A percentile compares a stretch with the other conserved stretches of the same genome.
These are phyloP conservation scores for Martes martes DNA, from an alignment of 2,113 vertebrate genomes.

Conservation along the genomic window DNA sequence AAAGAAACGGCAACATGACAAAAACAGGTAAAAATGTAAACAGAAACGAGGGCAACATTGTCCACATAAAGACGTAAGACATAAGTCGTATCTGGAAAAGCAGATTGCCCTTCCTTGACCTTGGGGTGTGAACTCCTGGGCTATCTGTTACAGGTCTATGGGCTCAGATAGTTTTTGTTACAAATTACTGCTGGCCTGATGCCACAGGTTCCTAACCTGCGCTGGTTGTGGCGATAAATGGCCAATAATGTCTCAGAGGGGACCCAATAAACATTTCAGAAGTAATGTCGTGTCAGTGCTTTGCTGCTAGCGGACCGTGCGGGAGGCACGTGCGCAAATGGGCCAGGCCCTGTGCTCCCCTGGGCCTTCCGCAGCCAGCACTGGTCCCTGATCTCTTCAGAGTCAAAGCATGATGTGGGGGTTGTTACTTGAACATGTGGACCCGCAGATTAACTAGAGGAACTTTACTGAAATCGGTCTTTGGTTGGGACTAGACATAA, in stretches of 20 bases:
- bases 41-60: not conserved
- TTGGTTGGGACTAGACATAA: conserved; percentile 66
- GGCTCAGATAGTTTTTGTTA: not conserved
- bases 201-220: conserved; percentile 53
- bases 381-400: conserved; percentile 72
- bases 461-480: conserved; percentile 75
- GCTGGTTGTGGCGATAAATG: conserved; percentile 35
- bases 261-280: conserved; percentile 71
- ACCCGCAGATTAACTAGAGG: conserved; percentile 74
- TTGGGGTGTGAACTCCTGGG: not conserved
- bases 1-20: not conserved
- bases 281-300: conserved; percentile 57
- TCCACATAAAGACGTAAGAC: not conserved
- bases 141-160: not conserved
- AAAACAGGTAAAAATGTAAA: not conserved
- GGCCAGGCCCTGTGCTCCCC: conserved; percentile 67
- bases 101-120: not conserved
- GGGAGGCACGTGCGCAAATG: conserved; percentile 73
- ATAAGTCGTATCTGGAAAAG: not conserved
- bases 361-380: conserved; percentile 70
- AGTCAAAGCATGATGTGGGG: conserved; percentile 70
- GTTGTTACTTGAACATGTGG: conserved; percentile 75
- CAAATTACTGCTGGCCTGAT: not conserved
- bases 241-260: conserved; percentile 30
- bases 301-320: conserved; percentile 49